phyloP scores from a whole-genome alignment of 2,113 vertebrate species.

The Engystomops pustulosus region DNA sequence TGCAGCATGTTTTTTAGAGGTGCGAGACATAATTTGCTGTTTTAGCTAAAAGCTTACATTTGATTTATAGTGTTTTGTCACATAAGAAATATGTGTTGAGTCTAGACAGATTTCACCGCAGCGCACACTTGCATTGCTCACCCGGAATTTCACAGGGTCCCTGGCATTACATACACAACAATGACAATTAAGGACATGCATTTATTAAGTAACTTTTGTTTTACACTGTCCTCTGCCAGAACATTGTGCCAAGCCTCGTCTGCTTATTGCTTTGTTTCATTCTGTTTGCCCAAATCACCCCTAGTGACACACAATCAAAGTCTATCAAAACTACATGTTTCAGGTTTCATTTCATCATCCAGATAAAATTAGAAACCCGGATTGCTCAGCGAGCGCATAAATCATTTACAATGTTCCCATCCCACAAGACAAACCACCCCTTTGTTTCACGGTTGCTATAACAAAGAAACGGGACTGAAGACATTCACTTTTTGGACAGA shows the following conservation, averaged over 20 bases:
- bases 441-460: constrained; percentile 54
- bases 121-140: background rate
- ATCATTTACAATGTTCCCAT: constrained; percentile 57
- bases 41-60: constrained; percentile 7
- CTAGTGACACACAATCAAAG: constrained; percentile 53
- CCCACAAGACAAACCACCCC: constrained; percentile 54
- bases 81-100: background rate
- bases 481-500: constrained; percentile 44
- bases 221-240: background rate
- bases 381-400: constrained; percentile 51
- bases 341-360: constrained; percentile 53
- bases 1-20: background rate
- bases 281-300: constrained; percentile 52
- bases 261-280: constrained; percentile 40
- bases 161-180: constrained; percentile 9
- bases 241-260: constrained; percentile 8
- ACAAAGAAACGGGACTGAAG: constrained; percentile 22
- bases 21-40: background rate
- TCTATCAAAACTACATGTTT: constrained; percentile 38
- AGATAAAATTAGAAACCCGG: constrained; percentile 57
- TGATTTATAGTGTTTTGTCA: constrained; percentile 22
- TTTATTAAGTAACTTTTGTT: constrained; percentile 44
- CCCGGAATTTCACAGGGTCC: background rate
- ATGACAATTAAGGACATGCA: constrained; percentile 39
- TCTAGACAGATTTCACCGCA: constrained; percentile 22